These are phyloP conservation scores for Stratiomys singularior DNA, from an alignment of 2,888 invertebrate species.

Conservation along the genomic window DNA sequence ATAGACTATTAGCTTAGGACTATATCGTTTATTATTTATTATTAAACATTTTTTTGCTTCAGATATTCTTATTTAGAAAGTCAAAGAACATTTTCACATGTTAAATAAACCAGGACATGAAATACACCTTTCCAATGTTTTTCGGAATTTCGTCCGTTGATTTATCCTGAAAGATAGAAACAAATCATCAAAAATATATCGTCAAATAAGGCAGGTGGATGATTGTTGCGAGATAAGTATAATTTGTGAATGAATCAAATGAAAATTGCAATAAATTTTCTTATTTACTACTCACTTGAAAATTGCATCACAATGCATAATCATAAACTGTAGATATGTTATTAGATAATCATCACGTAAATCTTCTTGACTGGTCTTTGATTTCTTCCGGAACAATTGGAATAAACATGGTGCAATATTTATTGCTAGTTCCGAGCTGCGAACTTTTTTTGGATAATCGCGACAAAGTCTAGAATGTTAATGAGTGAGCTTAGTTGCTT, in stretches of 20 bases:
- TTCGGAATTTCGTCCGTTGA: constrained; percentile 34
- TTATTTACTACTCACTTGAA: constrained; percentile 60
- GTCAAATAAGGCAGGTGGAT: no score
- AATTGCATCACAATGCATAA: constrained; percentile 61
- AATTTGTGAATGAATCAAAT: neutral
- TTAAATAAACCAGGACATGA: constrained; percentile 37
- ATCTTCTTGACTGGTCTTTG: constrained; percentile 37
- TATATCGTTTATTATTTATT: no score
- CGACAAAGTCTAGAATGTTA: constrained; percentile 13
- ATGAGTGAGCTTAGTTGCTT: neutral
- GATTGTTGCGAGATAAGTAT: no score
- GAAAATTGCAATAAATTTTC: neutral
- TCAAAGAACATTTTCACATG: neutral
- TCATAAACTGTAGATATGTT: constrained; percentile 60
- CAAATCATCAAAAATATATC: neutral
- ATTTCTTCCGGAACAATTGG: constrained; percentile 23
- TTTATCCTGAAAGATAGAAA: constrained; percentile 12
- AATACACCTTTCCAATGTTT: constrained; percentile 39
- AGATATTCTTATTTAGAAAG: neutral
- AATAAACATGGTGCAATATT: constrained; percentile 25
- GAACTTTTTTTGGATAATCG: constrained; percentile 36
- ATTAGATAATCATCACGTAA: constrained; percentile 31
- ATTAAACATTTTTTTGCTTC: no score
- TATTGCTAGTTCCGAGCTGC: constrained; percentile 1
- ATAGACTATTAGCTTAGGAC: no score